These are phyloP conservation scores for Coleophora deauratella DNA, from an alignment of 2,888 invertebrate species.

Conservation along the genomic window DNA sequence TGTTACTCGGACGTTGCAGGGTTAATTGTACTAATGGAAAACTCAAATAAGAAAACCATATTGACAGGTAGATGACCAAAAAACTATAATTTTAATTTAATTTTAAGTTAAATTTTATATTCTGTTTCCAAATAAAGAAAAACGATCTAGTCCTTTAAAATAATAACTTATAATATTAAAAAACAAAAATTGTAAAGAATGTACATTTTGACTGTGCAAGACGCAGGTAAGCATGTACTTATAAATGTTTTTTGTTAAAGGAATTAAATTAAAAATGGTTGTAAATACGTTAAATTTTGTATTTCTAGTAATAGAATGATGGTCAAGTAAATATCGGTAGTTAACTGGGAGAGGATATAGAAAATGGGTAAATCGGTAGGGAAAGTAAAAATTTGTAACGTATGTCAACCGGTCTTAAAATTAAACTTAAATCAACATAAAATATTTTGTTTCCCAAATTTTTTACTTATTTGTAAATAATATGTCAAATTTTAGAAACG, in stretches of 20 bases:
- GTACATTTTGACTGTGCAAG: conserved; percentile 66
- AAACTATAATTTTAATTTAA: conserved; percentile 22
- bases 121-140: conserved; percentile 49
- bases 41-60: too few species aligned
- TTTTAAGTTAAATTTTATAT: conserved; percentile 28
- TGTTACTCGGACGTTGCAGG: too few species aligned
- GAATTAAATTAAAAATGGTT: conserved; percentile 63
- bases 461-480: conserved; percentile 12
- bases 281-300: conserved; percentile 75
- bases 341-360: conserved; percentile 38
- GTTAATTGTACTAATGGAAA: conserved; percentile 8
- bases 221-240: conserved; percentile 69
- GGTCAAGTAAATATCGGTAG: conserved; percentile 58
- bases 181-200: conserved; percentile 46
- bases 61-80: conserved; percentile 28
- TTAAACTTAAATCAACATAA: conserved; percentile 15
- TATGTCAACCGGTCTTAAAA: conserved; percentile 36
- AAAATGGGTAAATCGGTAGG: conserved; percentile 35
- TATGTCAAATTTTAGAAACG: conserved; percentile 28
- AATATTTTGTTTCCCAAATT: too few species aligned
- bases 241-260: conserved; percentile 67
- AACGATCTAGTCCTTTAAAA: conserved; percentile 55
- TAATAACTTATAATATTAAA: conserved; percentile 17
- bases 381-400: conserved; percentile 38
- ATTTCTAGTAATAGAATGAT: conserved; percentile 72